phyloP scores from a whole-genome alignment of 2,888 invertebrate genomes.

The Pammene fasciana region DNA sequence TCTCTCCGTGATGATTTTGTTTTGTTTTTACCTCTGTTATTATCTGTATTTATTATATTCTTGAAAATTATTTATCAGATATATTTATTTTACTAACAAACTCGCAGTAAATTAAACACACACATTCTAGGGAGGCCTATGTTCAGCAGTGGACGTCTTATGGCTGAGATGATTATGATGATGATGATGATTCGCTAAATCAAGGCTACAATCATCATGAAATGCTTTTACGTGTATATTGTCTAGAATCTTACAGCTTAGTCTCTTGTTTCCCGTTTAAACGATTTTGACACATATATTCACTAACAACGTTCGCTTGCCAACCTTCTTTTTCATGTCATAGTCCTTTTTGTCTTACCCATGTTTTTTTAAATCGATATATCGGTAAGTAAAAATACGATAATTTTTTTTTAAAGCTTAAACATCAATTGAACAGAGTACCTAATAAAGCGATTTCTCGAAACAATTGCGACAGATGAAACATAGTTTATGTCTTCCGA shows the following conservation, averaged over 20 bases:
- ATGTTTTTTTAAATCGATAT: neutral
- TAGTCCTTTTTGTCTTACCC: too few species aligned
- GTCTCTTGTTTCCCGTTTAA: too few species aligned
- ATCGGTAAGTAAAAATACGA: too few species aligned
- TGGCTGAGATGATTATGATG: too few species aligned
- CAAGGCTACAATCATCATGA: too few species aligned
- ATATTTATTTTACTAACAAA: too few species aligned
- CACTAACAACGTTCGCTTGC: constrained; percentile 4
- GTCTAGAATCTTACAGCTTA: neutral
- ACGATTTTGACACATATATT: constrained; percentile 20
- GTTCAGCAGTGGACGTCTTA: too few species aligned
- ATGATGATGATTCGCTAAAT: too few species aligned
- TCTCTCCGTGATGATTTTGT: constrained; percentile 16
- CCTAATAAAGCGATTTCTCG: neutral
- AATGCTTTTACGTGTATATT: neutral
- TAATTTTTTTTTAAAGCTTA: too few species aligned
- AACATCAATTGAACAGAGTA: neutral
- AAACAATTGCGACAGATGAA: constrained; percentile 13
- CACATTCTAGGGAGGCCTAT: too few species aligned
- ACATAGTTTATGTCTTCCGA: constrained; percentile 12
- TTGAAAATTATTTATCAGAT: neutral
- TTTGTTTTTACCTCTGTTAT: neutral
- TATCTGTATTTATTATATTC: neutral
- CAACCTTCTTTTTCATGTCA: too few species aligned
- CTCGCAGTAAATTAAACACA: too few species aligned